These are phyloP conservation scores for Jaculus jaculus DNA, from an alignment of 2,113 vertebrate genomes.

Conservation along the genomic window DNA sequence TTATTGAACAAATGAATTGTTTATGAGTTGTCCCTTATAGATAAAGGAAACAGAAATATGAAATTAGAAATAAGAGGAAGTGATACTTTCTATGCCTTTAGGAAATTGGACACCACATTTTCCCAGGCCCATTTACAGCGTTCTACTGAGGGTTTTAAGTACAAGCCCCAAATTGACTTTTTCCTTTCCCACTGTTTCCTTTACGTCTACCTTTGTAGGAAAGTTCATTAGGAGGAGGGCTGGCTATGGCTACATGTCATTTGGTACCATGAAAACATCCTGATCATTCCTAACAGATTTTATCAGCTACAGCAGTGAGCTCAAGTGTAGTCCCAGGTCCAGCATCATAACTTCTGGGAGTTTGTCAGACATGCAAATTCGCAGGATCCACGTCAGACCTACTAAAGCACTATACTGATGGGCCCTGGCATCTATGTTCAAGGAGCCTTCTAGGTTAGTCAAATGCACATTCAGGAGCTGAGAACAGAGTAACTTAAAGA, in stretches of 20 bases:
- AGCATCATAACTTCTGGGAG: background rate
- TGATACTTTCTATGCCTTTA: background rate
- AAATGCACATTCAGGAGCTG: background rate
- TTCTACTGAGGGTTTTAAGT: background rate
- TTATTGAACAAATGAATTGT: slow-evolving; percentile 19
- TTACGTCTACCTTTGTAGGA: background rate
- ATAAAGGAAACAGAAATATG: background rate
- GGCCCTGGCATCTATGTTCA: background rate
- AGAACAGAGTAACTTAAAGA: slow-evolving; percentile 24
- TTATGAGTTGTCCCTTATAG: background rate
- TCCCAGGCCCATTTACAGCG: background rate
- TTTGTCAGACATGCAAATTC: no score
- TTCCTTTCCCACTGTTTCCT: background rate
- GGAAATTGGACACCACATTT: background rate
- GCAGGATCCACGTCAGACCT: background rate
- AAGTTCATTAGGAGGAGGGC: background rate
- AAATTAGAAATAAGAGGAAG: background rate
- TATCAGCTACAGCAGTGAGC: no score
- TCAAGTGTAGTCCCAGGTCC: background rate
- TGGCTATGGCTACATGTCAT: background rate
- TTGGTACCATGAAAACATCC: background rate
- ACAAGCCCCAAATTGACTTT: background rate
- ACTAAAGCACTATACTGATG: background rate
- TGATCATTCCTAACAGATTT: background rate
- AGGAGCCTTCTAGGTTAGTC: background rate